These are phyloP conservation scores for Paedocypris micromegethes DNA, from an alignment of 2,797 vertebrate species.

Conservation along the genomic window DNA sequence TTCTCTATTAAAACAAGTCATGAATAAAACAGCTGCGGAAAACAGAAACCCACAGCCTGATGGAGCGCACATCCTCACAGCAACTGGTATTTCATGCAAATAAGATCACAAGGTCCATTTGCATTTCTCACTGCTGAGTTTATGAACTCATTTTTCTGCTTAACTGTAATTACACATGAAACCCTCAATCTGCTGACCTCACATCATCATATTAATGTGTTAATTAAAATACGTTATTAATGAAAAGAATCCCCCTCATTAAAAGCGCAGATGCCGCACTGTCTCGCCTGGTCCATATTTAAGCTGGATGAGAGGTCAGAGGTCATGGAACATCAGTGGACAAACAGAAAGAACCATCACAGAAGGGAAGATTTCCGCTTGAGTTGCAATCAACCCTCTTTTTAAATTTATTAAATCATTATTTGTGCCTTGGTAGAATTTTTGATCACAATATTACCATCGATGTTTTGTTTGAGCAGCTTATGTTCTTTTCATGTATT, in stretches of 20 bases:
- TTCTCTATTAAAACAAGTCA: conserved; percentile 9
- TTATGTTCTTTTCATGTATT: too few species aligned
- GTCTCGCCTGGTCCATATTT: conserved; percentile 9
- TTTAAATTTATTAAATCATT: too few species aligned
- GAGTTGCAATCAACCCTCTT: too few species aligned
- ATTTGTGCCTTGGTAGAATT: too few species aligned
- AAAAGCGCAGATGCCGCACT: conserved; percentile 8
- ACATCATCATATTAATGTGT: conserved; percentile 14
- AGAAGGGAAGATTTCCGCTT: too few species aligned
- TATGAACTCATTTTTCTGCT: conserved; percentile 16
- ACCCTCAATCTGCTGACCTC: conserved; percentile 19
- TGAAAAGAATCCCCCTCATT: conserved; percentile 6
- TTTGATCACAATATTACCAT: too few species aligned
- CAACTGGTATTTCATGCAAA: conserved; percentile 25
- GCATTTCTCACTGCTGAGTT: conserved; percentile 1
- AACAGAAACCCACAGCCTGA: conserved; percentile 15
- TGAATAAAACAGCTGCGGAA: conserved; percentile 12
- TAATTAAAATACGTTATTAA: neutral
- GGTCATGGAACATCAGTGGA: neutral
- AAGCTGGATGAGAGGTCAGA: conserved; percentile 17
- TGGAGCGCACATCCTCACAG: conserved; percentile 11
- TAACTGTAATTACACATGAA: conserved; percentile 14
- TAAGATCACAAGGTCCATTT: conserved; percentile 8
- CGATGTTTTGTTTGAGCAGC: too few species aligned
- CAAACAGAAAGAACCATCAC: too few species aligned